phyloP scores from a whole-genome alignment of 2,113 vertebrate genomes.

The Butorides virescens region DNA sequence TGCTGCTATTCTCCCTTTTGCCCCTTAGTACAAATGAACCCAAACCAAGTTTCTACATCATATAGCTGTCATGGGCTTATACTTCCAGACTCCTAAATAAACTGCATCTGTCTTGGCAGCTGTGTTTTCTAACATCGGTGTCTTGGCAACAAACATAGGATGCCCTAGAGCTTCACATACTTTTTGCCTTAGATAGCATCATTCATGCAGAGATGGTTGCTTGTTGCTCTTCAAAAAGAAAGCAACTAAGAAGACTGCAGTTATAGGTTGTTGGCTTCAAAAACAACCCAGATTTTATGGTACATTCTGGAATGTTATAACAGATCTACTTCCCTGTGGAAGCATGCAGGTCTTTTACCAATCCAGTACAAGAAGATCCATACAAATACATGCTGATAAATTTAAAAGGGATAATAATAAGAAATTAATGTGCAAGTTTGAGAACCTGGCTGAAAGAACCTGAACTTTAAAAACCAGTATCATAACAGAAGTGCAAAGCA shows the following conservation, averaged over 20 bases:
- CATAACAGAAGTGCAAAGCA: background rate
- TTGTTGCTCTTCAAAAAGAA: background rate
- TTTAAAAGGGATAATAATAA: background rate
- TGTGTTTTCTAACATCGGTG: background rate
- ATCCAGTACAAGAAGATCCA: background rate
- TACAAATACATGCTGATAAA: background rate
- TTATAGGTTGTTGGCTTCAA: background rate
- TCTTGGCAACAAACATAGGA: background rate
- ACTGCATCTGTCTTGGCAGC: background rate
- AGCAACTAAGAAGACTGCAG: background rate
- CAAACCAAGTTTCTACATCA: conserved; percentile 23
- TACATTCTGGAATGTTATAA: background rate
- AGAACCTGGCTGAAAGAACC: background rate
- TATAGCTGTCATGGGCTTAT: background rate
- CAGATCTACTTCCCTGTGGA: background rate
- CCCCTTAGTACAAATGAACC: conserved; percentile 40
- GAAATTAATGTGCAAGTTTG: background rate
- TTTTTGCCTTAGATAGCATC: background rate
- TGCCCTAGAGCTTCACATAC: background rate
- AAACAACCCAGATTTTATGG: background rate
- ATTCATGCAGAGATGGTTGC: background rate
- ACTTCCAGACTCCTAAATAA: background rate
- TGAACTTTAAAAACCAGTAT: background rate
- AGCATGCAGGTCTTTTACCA: background rate
- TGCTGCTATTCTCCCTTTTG: background rate